Conservation (phyloP, 1,140 invertebrate genomes). For the Drosophila obscura region DNA sequence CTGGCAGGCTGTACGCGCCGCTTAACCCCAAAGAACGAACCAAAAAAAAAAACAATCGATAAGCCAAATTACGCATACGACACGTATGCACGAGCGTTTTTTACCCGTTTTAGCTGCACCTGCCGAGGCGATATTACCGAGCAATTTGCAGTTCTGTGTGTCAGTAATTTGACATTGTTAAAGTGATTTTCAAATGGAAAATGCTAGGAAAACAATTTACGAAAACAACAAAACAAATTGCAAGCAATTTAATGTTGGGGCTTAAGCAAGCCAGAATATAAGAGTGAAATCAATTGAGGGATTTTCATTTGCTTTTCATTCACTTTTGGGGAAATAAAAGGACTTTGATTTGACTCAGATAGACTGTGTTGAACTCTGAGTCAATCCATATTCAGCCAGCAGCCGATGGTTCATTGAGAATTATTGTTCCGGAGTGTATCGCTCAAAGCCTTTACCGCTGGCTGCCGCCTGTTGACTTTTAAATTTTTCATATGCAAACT, state of each 20-base stretch:
- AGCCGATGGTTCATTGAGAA: slow-evolving; percentile 4
- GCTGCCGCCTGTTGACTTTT: too few species aligned
- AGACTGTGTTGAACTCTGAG: too few species aligned
- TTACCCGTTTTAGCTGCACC: slow-evolving; percentile 32
- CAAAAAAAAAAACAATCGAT: slow-evolving; percentile 47
- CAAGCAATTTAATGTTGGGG: slow-evolving; percentile 45
- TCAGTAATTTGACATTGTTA: slow-evolving; percentile 50
- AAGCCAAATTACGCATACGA: slow-evolving; percentile 78
- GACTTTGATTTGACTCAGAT: too few species aligned
- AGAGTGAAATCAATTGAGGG: slow-evolving; percentile 57
- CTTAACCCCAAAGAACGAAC: slow-evolving; percentile 10
- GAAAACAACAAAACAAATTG: slow-evolving; percentile 58
- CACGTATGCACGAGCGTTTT: slow-evolving; percentile 54
- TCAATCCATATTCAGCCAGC: too few species aligned
- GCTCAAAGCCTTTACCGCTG: slow-evolving; percentile 28
- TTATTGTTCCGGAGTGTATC: slow-evolving; percentile 6
- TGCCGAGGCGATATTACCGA: slow-evolving; percentile 19
- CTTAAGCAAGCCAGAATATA: slow-evolving; percentile 4
- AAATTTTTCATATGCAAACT: slow-evolving; percentile 46
- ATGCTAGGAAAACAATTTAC: slow-evolving; percentile 23
- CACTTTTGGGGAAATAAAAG: too few species aligned
- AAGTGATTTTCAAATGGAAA: slow-evolving; percentile 26
- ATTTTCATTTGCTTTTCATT: slow-evolving; percentile 4
- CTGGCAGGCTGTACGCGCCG: neutral
- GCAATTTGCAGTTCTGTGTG: slow-evolving; percentile 35